These are phyloP conservation scores for Spodoptera littoralis DNA, from an alignment of 2,888 invertebrate genomes.

Conservation along the genomic window DNA sequence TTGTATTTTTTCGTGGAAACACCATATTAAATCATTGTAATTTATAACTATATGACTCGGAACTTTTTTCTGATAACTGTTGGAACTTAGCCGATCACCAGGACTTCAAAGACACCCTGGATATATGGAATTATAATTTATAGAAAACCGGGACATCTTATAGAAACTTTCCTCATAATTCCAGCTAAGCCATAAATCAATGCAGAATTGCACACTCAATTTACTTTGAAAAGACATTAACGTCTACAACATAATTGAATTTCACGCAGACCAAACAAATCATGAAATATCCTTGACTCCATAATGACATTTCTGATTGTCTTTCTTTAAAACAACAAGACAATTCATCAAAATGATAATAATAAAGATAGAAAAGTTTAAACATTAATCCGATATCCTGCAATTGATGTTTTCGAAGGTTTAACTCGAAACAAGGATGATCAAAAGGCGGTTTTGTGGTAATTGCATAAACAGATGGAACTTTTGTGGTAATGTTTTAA, in stretches of 20 bases:
- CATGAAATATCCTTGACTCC: constrained; percentile 23
- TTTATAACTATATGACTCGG: no score
- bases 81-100: no score
- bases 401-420: constrained; percentile 50
- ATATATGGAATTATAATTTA: no score
- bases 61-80: no score
- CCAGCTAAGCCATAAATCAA: background rate
- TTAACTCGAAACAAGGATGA: constrained; percentile 44
- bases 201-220: background rate
- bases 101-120: no score
- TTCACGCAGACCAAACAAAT: constrained; percentile 21
- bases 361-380: constrained; percentile 48
- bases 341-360: constrained; percentile 46
- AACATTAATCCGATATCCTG: constrained; percentile 48
- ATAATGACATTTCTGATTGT: constrained; percentile 20
- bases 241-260: constrained; percentile 14
- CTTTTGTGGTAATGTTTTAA: constrained; percentile 22
- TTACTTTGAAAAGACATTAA: background rate
- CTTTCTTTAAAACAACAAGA: constrained; percentile 35
- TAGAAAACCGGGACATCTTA: no score
- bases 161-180: background rate
- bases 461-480: no score
- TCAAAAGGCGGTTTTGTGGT: constrained; percentile 45
- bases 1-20: no score
- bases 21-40: no score